Percentiles rank a stretch among this genome's conserved stretches.
These are phyloP conservation scores for Lagodon rhomboides DNA, from an alignment of 2,797 vertebrate genomes.

Conservation along the genomic window DNA sequence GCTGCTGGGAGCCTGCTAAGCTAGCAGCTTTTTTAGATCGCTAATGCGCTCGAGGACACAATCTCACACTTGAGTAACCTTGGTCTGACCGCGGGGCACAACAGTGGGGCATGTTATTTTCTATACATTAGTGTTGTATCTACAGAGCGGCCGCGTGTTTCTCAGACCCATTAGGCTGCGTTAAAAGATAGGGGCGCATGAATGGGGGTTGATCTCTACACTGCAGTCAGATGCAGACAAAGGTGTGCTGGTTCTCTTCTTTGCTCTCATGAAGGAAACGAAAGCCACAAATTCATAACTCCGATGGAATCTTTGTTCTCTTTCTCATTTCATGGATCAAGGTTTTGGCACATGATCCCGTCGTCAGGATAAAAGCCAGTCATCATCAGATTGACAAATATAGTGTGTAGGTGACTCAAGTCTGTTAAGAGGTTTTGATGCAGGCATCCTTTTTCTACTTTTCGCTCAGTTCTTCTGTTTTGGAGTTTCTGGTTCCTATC, in stretches of 20 bases:
- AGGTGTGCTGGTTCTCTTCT: conserved; percentile 28
- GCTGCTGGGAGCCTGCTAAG: conserved; percentile 58
- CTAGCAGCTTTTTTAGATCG: conserved; percentile 69
- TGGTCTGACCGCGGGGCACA: conserved; percentile 63
- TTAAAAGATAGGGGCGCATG: conserved; percentile 34
- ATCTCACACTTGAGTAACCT: conserved; percentile 80
- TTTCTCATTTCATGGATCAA: conserved; percentile 17
- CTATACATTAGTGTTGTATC: conserved; percentile 71
- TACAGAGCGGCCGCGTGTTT: conserved; percentile 54
- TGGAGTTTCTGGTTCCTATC: conserved; percentile 7
- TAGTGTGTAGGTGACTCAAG: not conserved
- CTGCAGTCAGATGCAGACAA: conserved; percentile 39
- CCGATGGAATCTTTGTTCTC: not conserved
- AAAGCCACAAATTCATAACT: conserved; percentile 17
- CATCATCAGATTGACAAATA: not conserved
- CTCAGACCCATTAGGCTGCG: conserved; percentile 53
- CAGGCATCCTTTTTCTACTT: not conserved
- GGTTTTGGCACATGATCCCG: not conserved
- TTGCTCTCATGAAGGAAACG: not conserved
- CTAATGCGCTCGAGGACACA: conserved; percentile 70
- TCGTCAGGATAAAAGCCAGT: conserved; percentile 2
- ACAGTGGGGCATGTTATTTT: conserved; percentile 66
- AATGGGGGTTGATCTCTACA: conserved; percentile 36
- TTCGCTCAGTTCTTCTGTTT: not conserved
- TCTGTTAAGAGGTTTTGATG: not conserved